Base-by-base conservation (phyloP, 2,888 invertebrate genomes). In the Ormyrus labotus region DNA sequence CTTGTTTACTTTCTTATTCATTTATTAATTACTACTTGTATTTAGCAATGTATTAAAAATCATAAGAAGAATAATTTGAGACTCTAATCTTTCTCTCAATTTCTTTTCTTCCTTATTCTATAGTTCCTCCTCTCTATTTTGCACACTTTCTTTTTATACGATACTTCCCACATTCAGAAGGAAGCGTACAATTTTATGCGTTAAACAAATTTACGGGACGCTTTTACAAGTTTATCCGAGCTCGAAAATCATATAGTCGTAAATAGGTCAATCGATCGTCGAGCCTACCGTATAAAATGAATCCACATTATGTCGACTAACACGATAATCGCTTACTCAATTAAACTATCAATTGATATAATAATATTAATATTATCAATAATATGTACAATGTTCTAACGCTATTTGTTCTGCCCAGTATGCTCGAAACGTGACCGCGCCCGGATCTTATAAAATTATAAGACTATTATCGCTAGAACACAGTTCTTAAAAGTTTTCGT, bases 301-400 rank as follows among this genome's bases (percentile, higher is more conserved):
- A 88, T 88, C 84, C 86, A 87, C 87, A 87, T 87, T 87, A 88
- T 86, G 86, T 84, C 86, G 88, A 86, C 87, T 87, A 87, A 87
- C 85, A 86, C 87, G 86, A 86, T 86, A 84, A 87, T 87, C 86
- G 86, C 86, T 86, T 87, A 88, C 87, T 88, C 84, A 86, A 88
- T 89, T 87, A 88, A 89, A 88, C 88, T 89, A 89, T 88, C 85
- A 87, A 87, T 87, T 86, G 85, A 87, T 87, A 88, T 86, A 88
- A 86, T 89, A 88, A 87, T 88, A 87, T 85, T 86, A 86, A 84
- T 84, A 85, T 85, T 85, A 84, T 84, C 83, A 89, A 85, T 88
- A 88, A 87, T 89, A 89, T 89, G 85, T 89, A 89, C 89, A 89
- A 87, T 85, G 83, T 87, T 85, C 85, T 87, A 88, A 84, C 80